Evolutionary conservation across 1,140 invertebrate genomes (phyloP).

Genomic region (Drosophila arizonae): DNA sequence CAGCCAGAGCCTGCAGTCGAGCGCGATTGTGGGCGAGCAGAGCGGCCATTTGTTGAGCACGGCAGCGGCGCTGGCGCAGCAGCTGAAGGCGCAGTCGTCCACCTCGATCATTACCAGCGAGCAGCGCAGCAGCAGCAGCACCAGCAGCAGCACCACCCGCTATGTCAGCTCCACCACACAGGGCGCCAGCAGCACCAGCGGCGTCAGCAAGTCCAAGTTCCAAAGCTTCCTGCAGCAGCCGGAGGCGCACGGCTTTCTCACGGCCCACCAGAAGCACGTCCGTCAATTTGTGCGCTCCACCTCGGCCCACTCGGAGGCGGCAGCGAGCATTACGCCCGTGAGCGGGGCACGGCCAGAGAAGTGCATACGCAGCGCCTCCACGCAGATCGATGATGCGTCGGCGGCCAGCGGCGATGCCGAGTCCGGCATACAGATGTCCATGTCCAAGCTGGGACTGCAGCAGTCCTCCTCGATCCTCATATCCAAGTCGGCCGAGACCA

Average conservation of each 20-base stretch:
- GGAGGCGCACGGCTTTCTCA: constrained; percentile 70
- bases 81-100: constrained; percentile 78
- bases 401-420: constrained; percentile 25
- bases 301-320: constrained; percentile 80
- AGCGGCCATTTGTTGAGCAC: constrained; percentile 43
- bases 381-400: constrained; percentile 76
- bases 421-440: constrained; percentile 60
- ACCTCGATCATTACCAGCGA: constrained; percentile 78
- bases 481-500: constrained; percentile 82
- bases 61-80: constrained; percentile 57
- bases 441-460: constrained; percentile 77
- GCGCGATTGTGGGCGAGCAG: constrained; percentile 65
- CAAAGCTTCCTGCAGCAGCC: constrained; percentile 81
- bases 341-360: constrained; percentile 64
- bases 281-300: constrained; percentile 82
- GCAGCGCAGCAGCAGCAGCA: constrained; percentile 62
- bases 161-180: constrained; percentile 45
- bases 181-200: constrained; percentile 13
- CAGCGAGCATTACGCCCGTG: constrained; percentile 47
- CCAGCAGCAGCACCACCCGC: constrained; percentile 55
- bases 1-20: constrained; percentile 79
- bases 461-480: constrained; percentile 81
- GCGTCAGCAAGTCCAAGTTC: constrained; percentile 65
- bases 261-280: constrained; percentile 82
- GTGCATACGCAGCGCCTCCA: constrained; percentile 81